Evolutionary conservation across 2,888 invertebrate species (phyloP).

Genomic region (Flexamia atlantica): DNA sequence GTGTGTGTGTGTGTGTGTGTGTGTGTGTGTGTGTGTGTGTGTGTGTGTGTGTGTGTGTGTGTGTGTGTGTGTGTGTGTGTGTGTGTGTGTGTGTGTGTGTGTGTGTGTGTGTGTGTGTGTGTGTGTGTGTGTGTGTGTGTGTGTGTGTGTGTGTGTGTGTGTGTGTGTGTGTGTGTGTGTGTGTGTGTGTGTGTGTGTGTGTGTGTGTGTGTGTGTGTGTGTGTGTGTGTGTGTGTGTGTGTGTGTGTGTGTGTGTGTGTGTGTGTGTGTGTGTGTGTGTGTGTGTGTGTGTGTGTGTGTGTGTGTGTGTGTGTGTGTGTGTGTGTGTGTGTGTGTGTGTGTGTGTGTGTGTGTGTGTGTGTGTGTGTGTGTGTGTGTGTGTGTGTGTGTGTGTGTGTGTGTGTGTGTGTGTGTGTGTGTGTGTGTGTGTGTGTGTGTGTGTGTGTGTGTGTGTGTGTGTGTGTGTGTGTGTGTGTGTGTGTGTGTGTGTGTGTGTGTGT

Average conservation of each 20-base stretch:
- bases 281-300: constrained; percentile 26
- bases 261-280: constrained; percentile 26
- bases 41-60: constrained; percentile 26
- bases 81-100: constrained; percentile 26
- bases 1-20: constrained; percentile 26
- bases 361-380: constrained; percentile 26
- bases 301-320: constrained; percentile 26
- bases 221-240: constrained; percentile 26
- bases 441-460: constrained; percentile 26
- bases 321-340: constrained; percentile 26
- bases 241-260: constrained; percentile 26
- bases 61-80: constrained; percentile 26
- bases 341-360: constrained; percentile 26
- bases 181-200: constrained; percentile 26
- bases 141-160: constrained; percentile 26
- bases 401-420: constrained; percentile 26
- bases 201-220: constrained; percentile 26
- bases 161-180: constrained; percentile 26
- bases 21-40: constrained; percentile 26
- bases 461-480: constrained; percentile 26
- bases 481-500: constrained; percentile 26
- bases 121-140: constrained; percentile 26
- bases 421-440: constrained; percentile 26
- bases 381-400: constrained; percentile 26
- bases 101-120: constrained; percentile 26